phyloP scores from a whole-genome alignment of 2,797 vertebrate genomes.

The Mus caroli region DNA sequence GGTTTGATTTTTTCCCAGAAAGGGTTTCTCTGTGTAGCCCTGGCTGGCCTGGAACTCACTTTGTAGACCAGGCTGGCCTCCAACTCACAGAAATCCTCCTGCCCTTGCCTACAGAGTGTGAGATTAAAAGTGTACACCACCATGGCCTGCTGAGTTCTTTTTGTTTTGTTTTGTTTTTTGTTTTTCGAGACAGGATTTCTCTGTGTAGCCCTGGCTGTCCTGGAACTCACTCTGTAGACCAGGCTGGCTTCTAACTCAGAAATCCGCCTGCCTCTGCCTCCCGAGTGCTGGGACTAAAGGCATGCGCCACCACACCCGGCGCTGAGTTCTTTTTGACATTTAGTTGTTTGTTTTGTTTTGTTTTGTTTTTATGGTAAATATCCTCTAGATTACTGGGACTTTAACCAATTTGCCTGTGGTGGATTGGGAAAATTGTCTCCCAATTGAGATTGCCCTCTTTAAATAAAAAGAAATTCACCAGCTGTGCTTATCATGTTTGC shows the following conservation, averaged over 20 bases:
- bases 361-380: not conserved
- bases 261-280: no score
- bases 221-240: no score
- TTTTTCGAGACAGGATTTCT: no score
- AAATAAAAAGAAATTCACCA: not conserved
- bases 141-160: not conserved
- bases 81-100: not conserved
- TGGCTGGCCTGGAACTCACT: not conserved
- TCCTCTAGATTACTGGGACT: not conserved
- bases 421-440: not conserved
- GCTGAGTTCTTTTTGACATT: not conserved
- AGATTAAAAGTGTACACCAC: not conserved
- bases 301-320: no score
- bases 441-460: not conserved
- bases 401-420: not conserved
- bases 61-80: not conserved
- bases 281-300: no score
- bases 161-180: not conserved
- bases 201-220: no score
- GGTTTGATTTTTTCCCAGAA: not conserved
- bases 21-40: not conserved
- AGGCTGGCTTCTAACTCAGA: no score
- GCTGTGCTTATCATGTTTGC: not conserved
- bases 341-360: not conserved
- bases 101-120: not conserved